These are phyloP conservation scores for Myrmecobius fasciatus DNA, from an alignment of 2,113 vertebrate species.

Conservation along the genomic window DNA sequence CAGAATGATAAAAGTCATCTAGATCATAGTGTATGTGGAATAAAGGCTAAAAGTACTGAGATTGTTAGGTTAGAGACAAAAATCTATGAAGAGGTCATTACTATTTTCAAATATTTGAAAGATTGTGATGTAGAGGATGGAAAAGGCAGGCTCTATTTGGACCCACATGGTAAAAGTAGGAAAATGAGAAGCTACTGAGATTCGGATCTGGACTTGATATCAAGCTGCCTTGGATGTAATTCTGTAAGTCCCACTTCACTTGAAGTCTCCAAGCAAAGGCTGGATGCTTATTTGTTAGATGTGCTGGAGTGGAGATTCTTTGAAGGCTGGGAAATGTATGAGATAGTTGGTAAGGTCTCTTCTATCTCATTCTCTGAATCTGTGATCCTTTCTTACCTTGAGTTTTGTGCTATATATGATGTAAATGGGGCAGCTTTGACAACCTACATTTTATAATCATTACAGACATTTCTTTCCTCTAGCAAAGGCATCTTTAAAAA, in stretches of 20 bases:
- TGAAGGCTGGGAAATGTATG: background rate
- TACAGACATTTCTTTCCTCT: slow-evolving; percentile 68
- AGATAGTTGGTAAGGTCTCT: background rate
- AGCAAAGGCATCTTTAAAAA: slow-evolving; percentile 64
- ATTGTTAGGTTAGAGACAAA: background rate
- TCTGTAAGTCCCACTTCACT: background rate
- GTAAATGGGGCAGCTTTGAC: background rate
- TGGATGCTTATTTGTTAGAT: background rate
- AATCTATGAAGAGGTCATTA: background rate
- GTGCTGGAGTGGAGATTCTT: background rate
- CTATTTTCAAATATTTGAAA: background rate
- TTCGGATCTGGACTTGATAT: background rate
- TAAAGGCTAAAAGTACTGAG: background rate
- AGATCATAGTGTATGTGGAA: background rate
- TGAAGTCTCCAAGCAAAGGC: background rate
- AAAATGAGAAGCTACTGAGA: background rate
- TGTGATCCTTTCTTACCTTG: background rate
- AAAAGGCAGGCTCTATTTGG: background rate
- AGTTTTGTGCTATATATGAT: background rate
- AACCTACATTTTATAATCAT: slow-evolving; percentile 19
- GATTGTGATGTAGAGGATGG: background rate
- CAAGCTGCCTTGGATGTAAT: background rate
- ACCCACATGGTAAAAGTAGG: background rate
- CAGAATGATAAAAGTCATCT: no score
- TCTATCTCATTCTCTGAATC: background rate